Conservation (phyloP, 2,888 invertebrate genomes). For the Antitype chi region DNA sequence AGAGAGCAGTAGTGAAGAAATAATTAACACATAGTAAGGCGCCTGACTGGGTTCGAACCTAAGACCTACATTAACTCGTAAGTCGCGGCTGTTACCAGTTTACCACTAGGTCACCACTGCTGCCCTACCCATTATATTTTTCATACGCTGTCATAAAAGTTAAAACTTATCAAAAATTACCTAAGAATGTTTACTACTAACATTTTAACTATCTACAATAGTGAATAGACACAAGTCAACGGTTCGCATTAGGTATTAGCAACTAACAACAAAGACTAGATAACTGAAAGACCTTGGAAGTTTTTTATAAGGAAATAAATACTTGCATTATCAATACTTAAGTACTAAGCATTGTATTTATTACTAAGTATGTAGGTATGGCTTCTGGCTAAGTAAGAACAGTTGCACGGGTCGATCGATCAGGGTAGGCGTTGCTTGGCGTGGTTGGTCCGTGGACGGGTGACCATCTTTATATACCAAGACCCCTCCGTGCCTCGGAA, state of each 20-base stretch:
- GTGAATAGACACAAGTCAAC: conserved; percentile 4
- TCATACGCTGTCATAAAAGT: background rate
- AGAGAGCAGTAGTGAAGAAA: no score
- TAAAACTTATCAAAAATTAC: background rate
- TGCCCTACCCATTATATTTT: background rate
- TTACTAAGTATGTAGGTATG: conserved; percentile 2
- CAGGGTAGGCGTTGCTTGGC: no score
- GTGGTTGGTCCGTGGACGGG: no score
- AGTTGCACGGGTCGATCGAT: no score
- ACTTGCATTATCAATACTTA: conserved; percentile 5
- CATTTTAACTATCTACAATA: conserved; percentile 4
- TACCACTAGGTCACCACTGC: no score
- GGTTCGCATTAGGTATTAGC: background rate
- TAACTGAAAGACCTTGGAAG: conserved; percentile 35
- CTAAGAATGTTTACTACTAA: background rate
- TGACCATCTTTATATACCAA: no score
- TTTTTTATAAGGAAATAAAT: conserved; percentile 51
- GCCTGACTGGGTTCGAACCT: no score
- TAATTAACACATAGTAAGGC: no score
- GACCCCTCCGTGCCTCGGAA: no score
- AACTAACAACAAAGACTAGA: conserved; percentile 41
- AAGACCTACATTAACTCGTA: no score
- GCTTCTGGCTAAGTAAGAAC: no score
- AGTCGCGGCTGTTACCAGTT: no score
- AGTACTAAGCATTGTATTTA: conserved; percentile 6